phyloP scores from a whole-genome alignment of 2,113 vertebrate genomes.

The Taxidea taxus region DNA sequence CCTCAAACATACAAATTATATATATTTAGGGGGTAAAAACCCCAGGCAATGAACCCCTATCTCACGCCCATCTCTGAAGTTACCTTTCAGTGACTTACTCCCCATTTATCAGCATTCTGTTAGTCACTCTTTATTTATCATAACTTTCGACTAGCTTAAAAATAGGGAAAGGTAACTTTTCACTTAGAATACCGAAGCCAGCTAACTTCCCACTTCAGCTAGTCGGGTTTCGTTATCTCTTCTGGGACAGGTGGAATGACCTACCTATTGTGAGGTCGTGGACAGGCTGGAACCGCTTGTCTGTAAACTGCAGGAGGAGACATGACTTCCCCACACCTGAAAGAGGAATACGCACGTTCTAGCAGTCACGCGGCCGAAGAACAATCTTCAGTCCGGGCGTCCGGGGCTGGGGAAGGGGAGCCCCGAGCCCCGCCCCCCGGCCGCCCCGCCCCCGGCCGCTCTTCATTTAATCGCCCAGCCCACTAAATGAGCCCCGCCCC shows the following conservation, averaged over 20 bases:
- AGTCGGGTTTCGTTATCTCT: background rate
- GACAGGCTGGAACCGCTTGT: conserved; percentile 93
- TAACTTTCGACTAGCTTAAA: background rate
- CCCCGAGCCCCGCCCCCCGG: conserved; percentile 40
- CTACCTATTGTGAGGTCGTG: conserved; percentile 95
- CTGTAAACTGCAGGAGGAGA: conserved; percentile 95
- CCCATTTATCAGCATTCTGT: background rate
- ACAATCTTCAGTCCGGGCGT: accelerated
- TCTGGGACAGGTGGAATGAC: conserved; percentile 11
- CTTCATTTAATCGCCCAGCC: conserved; percentile 19
- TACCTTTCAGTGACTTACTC: background rate
- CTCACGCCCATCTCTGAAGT: background rate
- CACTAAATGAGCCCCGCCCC: conserved; percentile 61
- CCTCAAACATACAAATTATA: background rate
- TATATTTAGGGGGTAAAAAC: background rate
- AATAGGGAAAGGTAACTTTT: background rate
- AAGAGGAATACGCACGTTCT: background rate
- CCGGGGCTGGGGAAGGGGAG: background rate
- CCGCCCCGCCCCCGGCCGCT: conserved; percentile 25
- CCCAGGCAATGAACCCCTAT: background rate
- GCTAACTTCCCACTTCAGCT: background rate
- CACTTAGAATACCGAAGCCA: background rate
- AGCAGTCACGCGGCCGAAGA: background rate
- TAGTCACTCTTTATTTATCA: background rate
- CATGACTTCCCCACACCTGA: conserved; percentile 95